Evolutionary conservation across 2,113 vertebrate genomes (phyloP).

Genomic region (Cervus canadensis): DNA sequence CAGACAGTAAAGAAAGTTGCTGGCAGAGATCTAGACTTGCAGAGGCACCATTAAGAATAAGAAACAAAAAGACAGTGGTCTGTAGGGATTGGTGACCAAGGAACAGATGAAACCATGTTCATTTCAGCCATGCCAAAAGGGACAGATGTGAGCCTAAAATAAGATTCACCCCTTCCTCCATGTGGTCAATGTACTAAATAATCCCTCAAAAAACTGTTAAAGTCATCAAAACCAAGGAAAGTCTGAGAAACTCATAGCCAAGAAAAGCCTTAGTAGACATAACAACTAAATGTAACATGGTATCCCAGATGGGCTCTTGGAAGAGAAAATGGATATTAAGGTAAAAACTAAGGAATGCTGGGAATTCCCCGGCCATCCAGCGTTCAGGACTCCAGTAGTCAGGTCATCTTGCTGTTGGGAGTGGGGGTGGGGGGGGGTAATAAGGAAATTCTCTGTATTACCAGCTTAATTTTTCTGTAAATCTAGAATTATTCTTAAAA

Average conservation of each 20-base stretch:
- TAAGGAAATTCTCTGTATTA: background rate
- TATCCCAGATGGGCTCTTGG: background rate
- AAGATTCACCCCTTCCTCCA: background rate
- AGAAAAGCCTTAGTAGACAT: background rate
- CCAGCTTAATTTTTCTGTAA: background rate
- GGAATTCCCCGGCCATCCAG: background rate
- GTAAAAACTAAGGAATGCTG: background rate
- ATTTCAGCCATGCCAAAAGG: background rate
- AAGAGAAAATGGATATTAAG: background rate
- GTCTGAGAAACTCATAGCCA: background rate
- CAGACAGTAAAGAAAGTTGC: background rate
- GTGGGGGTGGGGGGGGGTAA: background rate
- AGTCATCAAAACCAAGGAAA: background rate
- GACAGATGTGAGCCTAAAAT: background rate
- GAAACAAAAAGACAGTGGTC: background rate
- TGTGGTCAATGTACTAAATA: too few relatives aligned
- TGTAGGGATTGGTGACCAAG: background rate
- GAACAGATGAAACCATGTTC: background rate
- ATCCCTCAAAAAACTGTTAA: background rate
- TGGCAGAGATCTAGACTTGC: background rate
- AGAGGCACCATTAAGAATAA: background rate
- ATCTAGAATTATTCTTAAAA: background rate
- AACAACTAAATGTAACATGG: background rate
- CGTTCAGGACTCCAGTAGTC: background rate
- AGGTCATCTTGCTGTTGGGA: background rate